Conservation (phyloP, 2,888 invertebrate genomes). For the Onthophagus sagittarius region DNA sequence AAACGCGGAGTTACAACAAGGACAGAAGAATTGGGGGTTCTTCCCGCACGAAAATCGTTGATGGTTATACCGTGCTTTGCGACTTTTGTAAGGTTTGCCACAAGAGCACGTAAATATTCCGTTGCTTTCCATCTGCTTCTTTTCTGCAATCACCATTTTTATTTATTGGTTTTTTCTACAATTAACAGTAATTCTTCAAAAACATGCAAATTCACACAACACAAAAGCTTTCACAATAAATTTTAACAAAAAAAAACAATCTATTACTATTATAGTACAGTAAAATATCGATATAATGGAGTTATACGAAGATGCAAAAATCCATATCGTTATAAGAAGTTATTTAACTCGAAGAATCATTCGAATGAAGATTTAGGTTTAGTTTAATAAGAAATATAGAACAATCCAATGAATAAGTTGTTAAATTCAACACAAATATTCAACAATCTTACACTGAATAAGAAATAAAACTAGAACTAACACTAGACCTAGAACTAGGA, state of each 20-base stretch:
- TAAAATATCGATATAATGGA: too few species aligned
- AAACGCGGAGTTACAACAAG: conserved; percentile 32
- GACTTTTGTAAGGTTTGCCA: conserved; percentile 33
- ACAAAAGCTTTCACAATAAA: neutral
- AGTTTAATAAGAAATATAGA: too few species aligned
- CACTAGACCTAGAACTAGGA: too few species aligned
- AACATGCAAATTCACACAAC: neutral
- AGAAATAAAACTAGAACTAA: too few species aligned
- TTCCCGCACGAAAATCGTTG: conserved; percentile 36
- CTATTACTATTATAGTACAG: too few species aligned
- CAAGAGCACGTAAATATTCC: conserved; percentile 22
- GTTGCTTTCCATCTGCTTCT: neutral
- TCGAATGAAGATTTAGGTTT: too few species aligned
- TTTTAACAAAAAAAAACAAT: neutral
- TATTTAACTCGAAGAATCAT: too few species aligned
- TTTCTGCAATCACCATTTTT: conserved; percentile 4
- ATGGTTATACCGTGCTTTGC: conserved; percentile 34
- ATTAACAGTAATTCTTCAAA: neutral
- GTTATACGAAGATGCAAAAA: too few species aligned
- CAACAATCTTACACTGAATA: too few species aligned
- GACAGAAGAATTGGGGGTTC: conserved; percentile 33
- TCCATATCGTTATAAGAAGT: too few species aligned
- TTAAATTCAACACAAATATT: too few species aligned
- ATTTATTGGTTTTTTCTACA: neutral
- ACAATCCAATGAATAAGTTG: too few species aligned